Conservation (phyloP, 2,888 invertebrate species). For the Capitulum mitella region DNA sequence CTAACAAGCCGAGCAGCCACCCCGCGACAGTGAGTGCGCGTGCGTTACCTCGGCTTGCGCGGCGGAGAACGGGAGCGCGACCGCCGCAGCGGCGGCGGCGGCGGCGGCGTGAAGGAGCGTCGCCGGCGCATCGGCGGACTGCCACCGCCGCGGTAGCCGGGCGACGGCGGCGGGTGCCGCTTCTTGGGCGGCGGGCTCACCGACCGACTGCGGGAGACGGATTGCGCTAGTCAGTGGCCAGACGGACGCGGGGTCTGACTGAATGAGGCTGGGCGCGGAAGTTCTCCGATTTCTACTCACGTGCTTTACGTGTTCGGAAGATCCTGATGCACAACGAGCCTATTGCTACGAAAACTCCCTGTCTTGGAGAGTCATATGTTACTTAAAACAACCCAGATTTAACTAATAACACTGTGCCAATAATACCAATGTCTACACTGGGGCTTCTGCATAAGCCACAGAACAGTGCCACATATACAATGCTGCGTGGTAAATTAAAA, state of each 20-base stretch:
- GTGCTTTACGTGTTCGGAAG: background rate
- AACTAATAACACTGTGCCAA: too few species aligned
- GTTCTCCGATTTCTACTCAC: background rate
- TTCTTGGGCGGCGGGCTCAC: constrained; percentile 11
- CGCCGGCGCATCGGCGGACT: constrained; percentile 20
- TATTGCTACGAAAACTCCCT: background rate
- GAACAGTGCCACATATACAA: background rate
- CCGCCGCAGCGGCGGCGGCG: background rate
- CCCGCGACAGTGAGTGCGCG: too few species aligned
- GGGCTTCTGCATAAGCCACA: background rate
- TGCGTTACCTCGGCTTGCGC: background rate
- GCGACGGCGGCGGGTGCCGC: constrained; percentile 23
- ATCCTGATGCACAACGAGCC: background rate
- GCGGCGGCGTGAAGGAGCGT: constrained; percentile 1
- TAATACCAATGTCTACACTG: background rate
- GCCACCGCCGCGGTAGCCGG: background rate
- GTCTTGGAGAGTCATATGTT: too few species aligned
- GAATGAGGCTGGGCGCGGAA: background rate
- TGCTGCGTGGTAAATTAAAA: background rate
- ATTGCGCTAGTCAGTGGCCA: background rate
- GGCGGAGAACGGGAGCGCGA: constrained; percentile 4
- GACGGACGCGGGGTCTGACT: background rate
- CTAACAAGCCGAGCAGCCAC: background rate
- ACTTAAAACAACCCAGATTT: too few species aligned
- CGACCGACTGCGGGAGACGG: background rate